Evolutionary conservation across 1,140 invertebrate genomes (phyloP), one percentile per base, ranked within the genome.

Genomic region (Lycorma delicatula): DNA sequence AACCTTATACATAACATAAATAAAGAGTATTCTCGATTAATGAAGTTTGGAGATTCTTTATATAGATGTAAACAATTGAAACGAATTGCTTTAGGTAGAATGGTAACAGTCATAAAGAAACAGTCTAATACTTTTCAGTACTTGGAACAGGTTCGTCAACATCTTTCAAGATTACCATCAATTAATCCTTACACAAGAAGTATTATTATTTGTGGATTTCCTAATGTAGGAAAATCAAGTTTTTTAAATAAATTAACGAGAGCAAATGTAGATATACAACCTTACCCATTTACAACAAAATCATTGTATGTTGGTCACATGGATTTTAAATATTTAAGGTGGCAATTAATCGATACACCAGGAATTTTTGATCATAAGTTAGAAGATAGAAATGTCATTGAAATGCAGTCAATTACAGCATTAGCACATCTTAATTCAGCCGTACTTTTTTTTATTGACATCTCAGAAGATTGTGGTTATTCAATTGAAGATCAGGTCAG

Each of bases 331-430:
- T 98, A 98, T 73, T 77, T 98, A 23, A 80, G 94, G 59, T 92
- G 86, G 81, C 85, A 97, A 84, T 89, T 98, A 2, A 89, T 99
- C 55, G 97, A 99, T 72, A 99, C 97, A 4, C 97, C 97, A n/a
- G 97, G 97, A 65, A 96, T 99, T 67, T 75, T 99, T 28, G 97
- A 99, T 78, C 94, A 98, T 74, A 85, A 94, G 0, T 74, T 99
- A 16, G 97, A 99, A 71, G 89, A 98, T 65, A 76, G 89, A 56
- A 98, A 98, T 71, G 94, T 96, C 3, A 98, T 98, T 69, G 96
- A 98, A 79, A 98, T 99, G 94, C 96, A 99, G 71, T 94, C 97
- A 1, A 92, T 99, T 36, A 97, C 96, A 3, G 97, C 97, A 3
- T 75, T 99, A 22, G 96, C 95, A 6, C 97, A 99, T 79, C 76